Evolutionary conservation across 1,140 invertebrate species (phyloP), one percentile per base, ranked within the genome.

Genomic region (Sitophilus oryzae): DNA sequence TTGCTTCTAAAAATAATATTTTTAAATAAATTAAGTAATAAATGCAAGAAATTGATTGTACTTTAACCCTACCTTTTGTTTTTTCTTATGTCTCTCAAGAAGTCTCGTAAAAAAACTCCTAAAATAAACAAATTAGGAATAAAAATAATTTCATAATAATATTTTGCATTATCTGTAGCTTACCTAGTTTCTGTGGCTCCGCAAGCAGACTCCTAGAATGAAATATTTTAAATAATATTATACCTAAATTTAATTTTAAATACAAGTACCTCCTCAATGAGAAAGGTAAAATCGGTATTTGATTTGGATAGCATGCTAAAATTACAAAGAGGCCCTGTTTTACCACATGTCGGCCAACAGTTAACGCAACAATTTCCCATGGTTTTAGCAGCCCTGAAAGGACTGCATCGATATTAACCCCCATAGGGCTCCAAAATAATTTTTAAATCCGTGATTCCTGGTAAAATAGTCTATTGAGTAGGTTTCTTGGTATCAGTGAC

Each of bases 341-440:
- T 56, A 20, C 58, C 56, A 30, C 57, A 61, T 34, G 58, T 70
- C 51, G 71, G 65, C 61, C 76, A 71, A 57, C 76, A 77, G 59
- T 66, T 73, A 61, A 73, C 73, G 57, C 76, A 66, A 66, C 76
- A 78, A 69, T 70, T 75, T 66, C 76, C 76, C 76, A 78, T 78
- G 61, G 53, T 63, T 48, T 40, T 47, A 44, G 66, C 69, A 71
- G 70, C 57, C 70, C 70, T 48, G 41, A 20, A 53, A 56, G 70
- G 68, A 70, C 70, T 68, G 68, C 63, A 36, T 42, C 18, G 22
- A 43, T 22, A 50, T 60, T 58, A 67, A 65, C 61, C 65, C 63
- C 68, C 69, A 70, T 70, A 58, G 61, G 65, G 63, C 56, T 42
- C 45, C 41, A 16, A 36, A 23, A 38, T 58, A 52, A 16, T 30